Conservation (phyloP, 1,140 invertebrate species). For the Drosophila athabasca region DNA sequence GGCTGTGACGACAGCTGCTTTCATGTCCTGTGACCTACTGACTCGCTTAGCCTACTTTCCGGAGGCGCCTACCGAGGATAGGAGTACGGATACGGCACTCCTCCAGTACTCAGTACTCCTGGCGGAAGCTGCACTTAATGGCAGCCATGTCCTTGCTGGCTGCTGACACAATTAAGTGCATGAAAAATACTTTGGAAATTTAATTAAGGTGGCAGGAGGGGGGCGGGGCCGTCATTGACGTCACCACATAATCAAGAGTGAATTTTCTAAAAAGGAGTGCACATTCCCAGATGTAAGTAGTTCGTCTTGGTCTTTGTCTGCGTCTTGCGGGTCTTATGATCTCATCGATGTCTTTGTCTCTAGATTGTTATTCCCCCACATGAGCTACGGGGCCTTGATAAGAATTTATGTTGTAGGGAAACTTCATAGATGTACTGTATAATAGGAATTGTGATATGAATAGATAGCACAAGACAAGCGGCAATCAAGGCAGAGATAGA, state of each 20-base stretch:
- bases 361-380: slow-evolving; percentile 19
- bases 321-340: slow-evolving; percentile 39
- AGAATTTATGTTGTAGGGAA: slow-evolving; percentile 11
- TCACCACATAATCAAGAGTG: slow-evolving; percentile 44
- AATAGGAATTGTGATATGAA: slow-evolving; percentile 10
- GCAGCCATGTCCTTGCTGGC: slow-evolving; percentile 33
- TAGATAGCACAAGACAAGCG: slow-evolving; percentile 32
- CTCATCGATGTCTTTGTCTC: slow-evolving; percentile 26
- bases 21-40: slow-evolving; percentile 71
- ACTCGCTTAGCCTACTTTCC: slow-evolving; percentile 74
- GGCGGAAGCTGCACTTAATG: slow-evolving; percentile 57
- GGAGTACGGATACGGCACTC: slow-evolving; percentile 5
- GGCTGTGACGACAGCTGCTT: slow-evolving; percentile 58
- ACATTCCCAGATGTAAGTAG: slow-evolving; percentile 12
- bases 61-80: slow-evolving; percentile 26
- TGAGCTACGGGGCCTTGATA: slow-evolving; percentile 32
- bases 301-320: background rate
- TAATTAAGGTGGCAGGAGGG: slow-evolving; percentile 63
- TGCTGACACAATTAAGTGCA: slow-evolving; percentile 75
- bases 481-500: slow-evolving; percentile 33
- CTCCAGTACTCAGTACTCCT: slow-evolving; percentile 5
- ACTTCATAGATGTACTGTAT: background rate
- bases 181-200: slow-evolving; percentile 73
- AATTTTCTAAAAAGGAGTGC: slow-evolving; percentile 14
- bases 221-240: slow-evolving; percentile 4